Evolutionary conservation across 2,113 vertebrate genomes (phyloP).

Genomic region (Lutjanus erythropterus): DNA sequence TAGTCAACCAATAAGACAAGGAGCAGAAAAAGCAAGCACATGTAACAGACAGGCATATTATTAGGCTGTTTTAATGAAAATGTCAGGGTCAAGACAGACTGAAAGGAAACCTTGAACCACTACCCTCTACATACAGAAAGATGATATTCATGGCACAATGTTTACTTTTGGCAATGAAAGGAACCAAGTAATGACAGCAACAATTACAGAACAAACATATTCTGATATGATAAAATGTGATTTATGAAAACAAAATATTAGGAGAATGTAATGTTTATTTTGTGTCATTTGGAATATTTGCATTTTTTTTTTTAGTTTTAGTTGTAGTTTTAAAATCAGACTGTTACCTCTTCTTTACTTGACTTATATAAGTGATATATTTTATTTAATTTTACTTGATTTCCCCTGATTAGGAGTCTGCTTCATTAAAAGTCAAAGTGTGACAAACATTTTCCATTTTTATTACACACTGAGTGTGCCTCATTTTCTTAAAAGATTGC

Average conservation of each 20-base stretch:
- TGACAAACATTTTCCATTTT: neutral
- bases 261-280: neutral
- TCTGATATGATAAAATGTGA: neutral
- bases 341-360: neutral
- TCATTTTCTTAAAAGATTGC: neutral
- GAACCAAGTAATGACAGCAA: neutral
- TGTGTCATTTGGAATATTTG: neutral
- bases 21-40: constrained; percentile 40
- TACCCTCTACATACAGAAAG: neutral
- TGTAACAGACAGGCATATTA: constrained; percentile 63
- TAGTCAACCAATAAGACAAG: neutral
- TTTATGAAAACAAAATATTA: neutral
- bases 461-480: too few species aligned
- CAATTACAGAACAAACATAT: neutral
- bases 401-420: neutral
- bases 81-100: constrained; percentile 53
- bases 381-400: neutral
- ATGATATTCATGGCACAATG: constrained; percentile 7
- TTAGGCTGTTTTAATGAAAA: constrained; percentile 62
- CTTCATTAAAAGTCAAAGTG: neutral
- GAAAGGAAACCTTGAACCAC: constrained; percentile 52
- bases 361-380: neutral
- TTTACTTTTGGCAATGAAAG: constrained; percentile 20
- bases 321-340: neutral
- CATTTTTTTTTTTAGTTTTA: neutral